Conservation (phyloP, 2,888 invertebrate species). For the Strigamia transsilvanica region DNA sequence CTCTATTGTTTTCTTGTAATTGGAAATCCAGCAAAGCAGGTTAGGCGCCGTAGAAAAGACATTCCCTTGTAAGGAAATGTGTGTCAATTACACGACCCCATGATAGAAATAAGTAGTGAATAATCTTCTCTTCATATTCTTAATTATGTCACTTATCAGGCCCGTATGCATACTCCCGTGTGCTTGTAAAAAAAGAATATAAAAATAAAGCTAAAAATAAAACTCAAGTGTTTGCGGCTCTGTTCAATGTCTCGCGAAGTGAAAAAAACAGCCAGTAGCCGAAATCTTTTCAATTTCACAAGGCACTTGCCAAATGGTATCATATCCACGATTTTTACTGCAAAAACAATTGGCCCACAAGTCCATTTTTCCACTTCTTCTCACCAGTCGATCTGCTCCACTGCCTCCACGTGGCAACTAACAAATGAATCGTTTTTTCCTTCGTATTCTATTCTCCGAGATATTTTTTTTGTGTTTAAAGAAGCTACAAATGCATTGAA, state of each 20-base stretch:
- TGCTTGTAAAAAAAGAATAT: not conserved
- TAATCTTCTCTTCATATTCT: not conserved
- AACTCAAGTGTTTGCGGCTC: not conserved
- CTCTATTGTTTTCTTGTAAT: not conserved
- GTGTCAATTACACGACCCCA: not conserved
- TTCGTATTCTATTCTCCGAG: too few relatives aligned
- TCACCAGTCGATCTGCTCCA: not conserved
- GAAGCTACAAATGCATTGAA: not conserved
- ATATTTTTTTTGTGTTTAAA: not conserved
- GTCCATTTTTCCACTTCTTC: not conserved
- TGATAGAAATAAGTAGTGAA: not conserved
- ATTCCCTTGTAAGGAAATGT: not conserved
- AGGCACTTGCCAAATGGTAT: constrained; percentile 39
- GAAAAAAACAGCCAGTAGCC: not conserved
- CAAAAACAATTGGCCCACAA: constrained; percentile 6
- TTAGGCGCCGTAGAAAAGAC: not conserved
- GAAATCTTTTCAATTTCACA: constrained; percentile 39
- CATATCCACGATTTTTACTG: constrained; percentile 37
- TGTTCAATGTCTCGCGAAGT: constrained; percentile 14
- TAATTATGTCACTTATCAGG: not conserved
- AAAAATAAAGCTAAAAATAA: not conserved
- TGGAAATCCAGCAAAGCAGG: not conserved
- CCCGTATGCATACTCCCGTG: not conserved
- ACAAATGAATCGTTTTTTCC: not conserved
- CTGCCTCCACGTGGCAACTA: not conserved